Percentiles rank a stretch among this genome's conserved stretches.
Evolutionary conservation across 1,140 invertebrate species (phyloP).

Genomic region (Cataglyphis hispanica): DNA sequence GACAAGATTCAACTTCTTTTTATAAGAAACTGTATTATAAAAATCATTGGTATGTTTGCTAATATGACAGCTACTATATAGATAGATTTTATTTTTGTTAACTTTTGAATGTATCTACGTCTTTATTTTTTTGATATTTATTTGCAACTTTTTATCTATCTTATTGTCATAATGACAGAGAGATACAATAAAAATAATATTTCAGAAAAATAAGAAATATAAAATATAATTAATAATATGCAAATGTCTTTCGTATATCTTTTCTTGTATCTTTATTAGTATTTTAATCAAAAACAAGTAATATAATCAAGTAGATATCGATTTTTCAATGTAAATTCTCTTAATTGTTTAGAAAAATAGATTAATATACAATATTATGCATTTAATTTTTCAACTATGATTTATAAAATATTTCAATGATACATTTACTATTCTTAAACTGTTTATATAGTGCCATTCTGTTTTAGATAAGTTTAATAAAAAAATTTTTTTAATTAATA

Average conservation of each 20-base stretch:
- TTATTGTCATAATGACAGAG: background rate
- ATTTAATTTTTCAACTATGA: background rate
- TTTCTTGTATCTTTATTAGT: background rate
- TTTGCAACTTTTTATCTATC: background rate
- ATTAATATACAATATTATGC: background rate
- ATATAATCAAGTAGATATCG: background rate
- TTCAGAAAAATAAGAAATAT: background rate
- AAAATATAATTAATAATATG: background rate
- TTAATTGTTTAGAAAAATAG: background rate
- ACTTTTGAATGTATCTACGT: background rate
- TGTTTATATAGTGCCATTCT: background rate
- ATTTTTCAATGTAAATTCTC: slow-evolving; percentile 1
- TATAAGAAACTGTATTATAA: background rate
- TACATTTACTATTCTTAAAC: background rate
- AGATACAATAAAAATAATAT: background rate
- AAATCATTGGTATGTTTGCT: background rate
- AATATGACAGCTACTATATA: background rate
- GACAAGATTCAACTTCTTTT: background rate
- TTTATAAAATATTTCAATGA: slow-evolving; percentile 7
- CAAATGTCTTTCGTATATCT: background rate
- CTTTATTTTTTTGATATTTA: background rate
- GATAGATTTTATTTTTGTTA: background rate
- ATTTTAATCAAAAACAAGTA: slow-evolving; percentile 1
- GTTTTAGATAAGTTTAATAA: background rate
- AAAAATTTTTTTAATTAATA: background rate